Evolutionary conservation across 2,797 vertebrate genomes (phyloP), one percentile per base, ranked within the genome.

Genomic region (Helostoma temminkii): DNA sequence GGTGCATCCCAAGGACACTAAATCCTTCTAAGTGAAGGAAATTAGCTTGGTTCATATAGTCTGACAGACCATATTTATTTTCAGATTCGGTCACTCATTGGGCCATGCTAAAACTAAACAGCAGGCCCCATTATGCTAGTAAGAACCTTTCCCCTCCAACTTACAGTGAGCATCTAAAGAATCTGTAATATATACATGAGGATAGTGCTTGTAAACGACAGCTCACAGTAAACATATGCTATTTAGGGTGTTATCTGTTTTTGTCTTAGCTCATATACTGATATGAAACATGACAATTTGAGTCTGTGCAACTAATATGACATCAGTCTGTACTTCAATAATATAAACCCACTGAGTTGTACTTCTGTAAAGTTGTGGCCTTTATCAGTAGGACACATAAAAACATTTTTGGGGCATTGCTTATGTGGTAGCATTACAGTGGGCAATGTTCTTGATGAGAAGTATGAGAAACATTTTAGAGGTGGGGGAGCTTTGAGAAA

Each of bases 171-270:
- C 60, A 80, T 80, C 66, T 71, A 16, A 76, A 78, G 86, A 91
- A 90, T 91, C 76, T 89, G 37, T 72, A 84, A 83, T 68, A 67
- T 88, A 85, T 50, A 89, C 85, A 89, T 41, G 22, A 60, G 64
- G 71, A 78, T 25, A 18, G 50, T 42, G 56, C 39, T 48, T 57
- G 43, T 54, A 26, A 49, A 59, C 65, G 67, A 72, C 74, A 83
- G 66, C 49, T 63, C 50, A 7, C 30, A 43, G 69, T 82, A 88
- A 87, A 88, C 86, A 71, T 49, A 41, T 43, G 59, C 80, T 83
- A 75, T 81, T 63, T 81, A 65, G 67, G 76, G 80, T 47, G 22
- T 63, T 65, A 32, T 30, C 54, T 60, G 37, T 42, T 48, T 34
- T n/a, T n/a, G 28, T 42, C 42, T 45, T 9, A 9, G 5, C 18